Percentiles rank a stretch among this genome's conserved stretches.
These are phyloP conservation scores for Anas bahamensis DNA, from an alignment of 2,797 vertebrate species.

Conservation along the genomic window DNA sequence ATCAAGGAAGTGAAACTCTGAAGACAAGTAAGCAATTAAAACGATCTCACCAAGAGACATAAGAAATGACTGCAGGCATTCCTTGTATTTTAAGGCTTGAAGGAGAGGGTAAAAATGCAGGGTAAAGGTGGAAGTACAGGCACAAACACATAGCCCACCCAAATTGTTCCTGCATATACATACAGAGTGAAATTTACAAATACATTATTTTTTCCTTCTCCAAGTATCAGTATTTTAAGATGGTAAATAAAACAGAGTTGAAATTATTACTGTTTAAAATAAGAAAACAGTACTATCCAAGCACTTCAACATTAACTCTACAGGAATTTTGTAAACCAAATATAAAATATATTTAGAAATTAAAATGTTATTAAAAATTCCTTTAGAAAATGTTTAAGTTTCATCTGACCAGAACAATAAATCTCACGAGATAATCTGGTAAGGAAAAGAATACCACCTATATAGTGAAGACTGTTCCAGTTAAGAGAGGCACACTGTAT, in stretches of 20 bases:
- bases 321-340: not conserved
- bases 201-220: not conserved
- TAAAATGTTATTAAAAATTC: conserved; percentile 7
- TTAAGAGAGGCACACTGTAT: not conserved
- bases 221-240: not conserved
- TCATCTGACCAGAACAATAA: not conserved
- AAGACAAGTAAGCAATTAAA: not conserved
- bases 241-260: not conserved
- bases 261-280: not conserved
- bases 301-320: not conserved
- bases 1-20: not conserved
- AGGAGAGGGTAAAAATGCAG: not conserved
- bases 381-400: not conserved
- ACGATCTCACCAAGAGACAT: not conserved
- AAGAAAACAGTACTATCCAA: not conserved
- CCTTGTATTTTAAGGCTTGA: not conserved
- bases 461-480: not conserved
- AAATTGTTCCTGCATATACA: not conserved
- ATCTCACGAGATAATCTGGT: not conserved
- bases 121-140: not conserved
- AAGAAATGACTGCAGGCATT: not conserved
- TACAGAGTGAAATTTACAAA: not conserved
- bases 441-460: not conserved
- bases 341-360: not conserved
- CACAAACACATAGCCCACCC: no score